These are phyloP conservation scores for Phacellophora camtschatica DNA, from an alignment of 30 jellyfish, hydroid and myxozoan species.

Conservation along the genomic window DNA sequence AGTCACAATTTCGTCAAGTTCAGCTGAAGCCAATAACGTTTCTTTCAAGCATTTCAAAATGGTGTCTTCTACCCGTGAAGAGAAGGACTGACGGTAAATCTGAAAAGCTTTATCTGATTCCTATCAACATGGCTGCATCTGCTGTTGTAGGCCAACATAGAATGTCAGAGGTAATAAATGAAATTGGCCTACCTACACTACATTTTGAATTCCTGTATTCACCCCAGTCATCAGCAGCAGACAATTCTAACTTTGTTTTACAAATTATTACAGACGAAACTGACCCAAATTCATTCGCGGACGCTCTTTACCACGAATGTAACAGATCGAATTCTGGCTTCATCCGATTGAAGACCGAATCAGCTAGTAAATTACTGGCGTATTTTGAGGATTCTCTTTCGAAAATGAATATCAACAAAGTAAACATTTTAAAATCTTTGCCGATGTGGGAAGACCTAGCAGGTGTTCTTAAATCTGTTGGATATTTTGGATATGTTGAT, in stretches of 20 bases:
- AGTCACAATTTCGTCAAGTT: background rate
- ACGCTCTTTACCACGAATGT: background rate
- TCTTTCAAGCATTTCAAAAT: background rate
- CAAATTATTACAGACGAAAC: background rate
- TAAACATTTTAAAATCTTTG: background rate
- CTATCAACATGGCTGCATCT: background rate
- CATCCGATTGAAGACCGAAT: background rate
- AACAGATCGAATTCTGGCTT: constrained; percentile 3
- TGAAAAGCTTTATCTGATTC: background rate
- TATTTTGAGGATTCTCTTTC: background rate
- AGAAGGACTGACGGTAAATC: background rate
- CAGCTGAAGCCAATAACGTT: background rate
- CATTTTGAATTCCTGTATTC: no score
- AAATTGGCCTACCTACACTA: constrained; percentile 11
- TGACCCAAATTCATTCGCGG: background rate
- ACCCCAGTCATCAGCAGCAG: no score
- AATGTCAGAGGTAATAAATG: background rate
- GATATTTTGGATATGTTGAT: background rate
- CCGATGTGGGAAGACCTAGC: constrained; percentile 30
- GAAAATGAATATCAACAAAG: background rate
- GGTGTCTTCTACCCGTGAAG: constrained; percentile 34
- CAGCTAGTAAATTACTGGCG: constrained; percentile 6
- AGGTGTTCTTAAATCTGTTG: background rate
- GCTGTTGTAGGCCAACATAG: background rate
- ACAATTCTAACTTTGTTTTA: background rate